Conservation (phyloP, 2,888 invertebrate species). For the Cataglyphis livida region DNA sequence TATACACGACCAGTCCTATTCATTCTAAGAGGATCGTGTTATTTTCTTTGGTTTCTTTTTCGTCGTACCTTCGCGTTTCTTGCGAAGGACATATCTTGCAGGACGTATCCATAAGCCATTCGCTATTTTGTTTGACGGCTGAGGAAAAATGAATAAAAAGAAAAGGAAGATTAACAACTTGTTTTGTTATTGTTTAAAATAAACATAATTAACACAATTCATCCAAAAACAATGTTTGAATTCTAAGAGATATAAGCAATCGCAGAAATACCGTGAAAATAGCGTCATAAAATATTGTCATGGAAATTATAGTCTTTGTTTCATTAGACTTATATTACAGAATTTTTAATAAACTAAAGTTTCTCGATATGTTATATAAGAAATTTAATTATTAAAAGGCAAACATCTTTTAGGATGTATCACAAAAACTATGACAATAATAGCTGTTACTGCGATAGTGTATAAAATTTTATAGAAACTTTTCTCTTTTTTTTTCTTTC, state of each 20-base stretch:
- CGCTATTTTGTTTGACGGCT: background rate
- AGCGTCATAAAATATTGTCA: background rate
- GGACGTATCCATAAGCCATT: background rate
- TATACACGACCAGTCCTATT: slow-evolving; percentile 51
- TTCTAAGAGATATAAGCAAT: slow-evolving; percentile 9
- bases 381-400: background rate
- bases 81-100: slow-evolving; percentile 16
- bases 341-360: background rate
- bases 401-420: background rate
- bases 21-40: slow-evolving; percentile 50
- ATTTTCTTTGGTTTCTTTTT: slow-evolving; percentile 44
- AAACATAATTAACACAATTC: slow-evolving; percentile 45
- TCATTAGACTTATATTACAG: background rate
- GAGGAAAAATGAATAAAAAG: background rate
- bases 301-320: slow-evolving; percentile 40
- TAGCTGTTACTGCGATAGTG: background rate
- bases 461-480: background rate
- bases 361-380: background rate
- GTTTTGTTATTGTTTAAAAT: slow-evolving; percentile 31
- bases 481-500: background rate
- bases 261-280: background rate
- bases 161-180: background rate
- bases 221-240: slow-evolving; percentile 53
- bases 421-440: background rate
- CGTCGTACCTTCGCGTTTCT: slow-evolving; percentile 42